Base-by-base conservation (phyloP, 2,888 invertebrate species). In the Holacanthella duospinosa region DNA sequence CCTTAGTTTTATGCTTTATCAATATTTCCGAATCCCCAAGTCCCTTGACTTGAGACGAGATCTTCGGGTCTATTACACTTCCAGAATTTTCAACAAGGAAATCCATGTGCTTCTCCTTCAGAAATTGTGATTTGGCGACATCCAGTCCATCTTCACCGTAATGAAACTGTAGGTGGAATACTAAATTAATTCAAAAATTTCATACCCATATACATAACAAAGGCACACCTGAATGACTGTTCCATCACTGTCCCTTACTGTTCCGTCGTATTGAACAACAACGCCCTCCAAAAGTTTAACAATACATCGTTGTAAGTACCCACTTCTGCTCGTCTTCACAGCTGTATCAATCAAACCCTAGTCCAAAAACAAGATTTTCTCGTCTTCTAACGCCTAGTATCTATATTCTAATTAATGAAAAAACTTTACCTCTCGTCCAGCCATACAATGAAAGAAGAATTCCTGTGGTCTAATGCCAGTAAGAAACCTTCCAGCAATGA, bases 381-480 rank as follows among this genome's bases (percentile, higher is more conserved):
- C n/a, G n/a, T n/a, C n/a, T n/a, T n/a, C n/a, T n/a, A n/a, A n/a
- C n/a, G n/a, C n/a, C n/a, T n/a, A n/a, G n/a, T n/a, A n/a, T n/a
- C n/a, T n/a, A n/a, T 53, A 53, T 53, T n/a, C 4, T 6, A n/a
- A 16, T 53, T 53, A 53, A 53, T 6, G 16, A 36, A 12, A 53
- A 53, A 53, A 53, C 9, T 16, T 55, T 16, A 86, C 92, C 84
- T 99, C 99, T 78, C 99, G 85, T 62, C 99, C 99, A 61, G 99
- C 99, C 97, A 99, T 99, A 76, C 97, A 97, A 82, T 99, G 97
- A 79, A 96, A 97, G 80, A 95, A 99, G 77, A 95, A 95, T 76
- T 99, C 97, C 78, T 94, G 95, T 0, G 96, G 95, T 75, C 89
- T 85, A 73, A 99, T 93, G n/a, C 99, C 99, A 0, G 97, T 96